Base-by-base conservation (phyloP, 2,888 invertebrate species). In the Trissoscelio sp. region DNA sequence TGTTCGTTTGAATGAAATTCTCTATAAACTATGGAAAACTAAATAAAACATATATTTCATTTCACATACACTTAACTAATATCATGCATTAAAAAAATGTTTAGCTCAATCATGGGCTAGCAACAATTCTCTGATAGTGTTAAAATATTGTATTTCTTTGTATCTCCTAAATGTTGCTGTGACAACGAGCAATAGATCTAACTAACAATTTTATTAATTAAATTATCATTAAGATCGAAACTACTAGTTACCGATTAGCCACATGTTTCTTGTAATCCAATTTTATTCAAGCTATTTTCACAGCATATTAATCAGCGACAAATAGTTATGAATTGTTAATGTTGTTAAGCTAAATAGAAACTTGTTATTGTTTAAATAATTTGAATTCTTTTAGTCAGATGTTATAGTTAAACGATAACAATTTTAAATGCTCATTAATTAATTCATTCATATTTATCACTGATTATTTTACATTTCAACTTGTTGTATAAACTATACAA, bases 401-500 rank as follows among this genome's bases (percentile, higher is more conserved):
- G n/a, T n/a, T n/a, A n/a, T n/a, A n/a, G n/a, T n/a, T n/a, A n/a
- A n/a, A n/a, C n/a, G n/a, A n/a, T n/a, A n/a, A n/a, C 28, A 28
- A 28, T 5, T 28, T 5, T 5, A 28, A 28, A 28, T 28, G 28
- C 3, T 28, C 28, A 6, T 28, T 3, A 28, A 6, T 22, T 83
- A 74, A 82, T 83, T 85, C 82, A 86, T 87, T 83, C 37, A 37
- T 53, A 7, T 12, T 44, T 44, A 12, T 31, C 34, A 57, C 20
- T 87, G 84, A 87, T 85, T 83, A 81, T 51, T 79, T 79, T 39
- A 28, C 34, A 86, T 84, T 85, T 85, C 84, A 88, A 88, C 87
- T 85, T 84, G 84, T 79, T 82, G 85, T 84, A 89, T 86, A 88
- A 89, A 89, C 88, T 89, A 88, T 89, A 88, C 86, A 86, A 87